phyloP scores from a whole-genome alignment of 2,113 vertebrate species.

The Narcine bancroftii region DNA sequence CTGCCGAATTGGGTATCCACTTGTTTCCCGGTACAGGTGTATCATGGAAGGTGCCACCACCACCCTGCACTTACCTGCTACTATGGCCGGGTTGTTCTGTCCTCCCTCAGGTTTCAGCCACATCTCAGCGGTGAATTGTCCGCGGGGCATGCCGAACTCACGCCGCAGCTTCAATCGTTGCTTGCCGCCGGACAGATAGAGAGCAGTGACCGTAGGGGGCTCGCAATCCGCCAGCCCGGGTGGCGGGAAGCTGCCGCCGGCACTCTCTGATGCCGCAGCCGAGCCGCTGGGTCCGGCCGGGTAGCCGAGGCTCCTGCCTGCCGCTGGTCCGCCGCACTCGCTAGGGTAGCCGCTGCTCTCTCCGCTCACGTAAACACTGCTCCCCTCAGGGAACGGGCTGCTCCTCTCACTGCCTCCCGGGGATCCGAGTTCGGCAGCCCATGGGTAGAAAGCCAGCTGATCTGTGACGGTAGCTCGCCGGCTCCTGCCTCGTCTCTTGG shows the following conservation, averaged over 20 bases:
- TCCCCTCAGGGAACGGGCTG: background rate
- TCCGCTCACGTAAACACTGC: background rate
- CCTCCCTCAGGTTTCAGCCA: constrained; percentile 89
- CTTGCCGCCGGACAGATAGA: constrained; percentile 74
- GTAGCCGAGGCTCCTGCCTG: background rate
- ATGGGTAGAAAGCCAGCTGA: background rate
- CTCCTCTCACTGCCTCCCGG: background rate
- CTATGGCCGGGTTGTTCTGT: constrained; percentile 77
- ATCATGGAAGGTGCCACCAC: background rate
- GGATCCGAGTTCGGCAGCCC: background rate
- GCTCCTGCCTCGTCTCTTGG: background rate
- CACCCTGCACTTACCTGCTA: constrained; percentile 68
- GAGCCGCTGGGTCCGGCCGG: background rate
- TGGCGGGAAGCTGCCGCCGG: constrained; percentile 53
- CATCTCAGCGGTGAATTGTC: constrained; percentile 75
- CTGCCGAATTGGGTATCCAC: no score
- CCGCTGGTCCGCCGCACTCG: background rate
- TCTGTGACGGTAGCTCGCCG: background rate
- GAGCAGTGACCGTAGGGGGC: constrained; percentile 55
- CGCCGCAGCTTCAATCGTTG: constrained; percentile 69
- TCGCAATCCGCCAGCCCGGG: constrained; percentile 43
- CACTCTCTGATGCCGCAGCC: constrained; percentile 61
- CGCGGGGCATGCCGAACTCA: constrained; percentile 58
- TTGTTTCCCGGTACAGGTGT: background rate
- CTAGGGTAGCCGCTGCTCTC: background rate